These are phyloP conservation scores for Campylomormyrus numenius DNA, from an alignment of 2,113 vertebrate species.

Conservation along the genomic window DNA sequence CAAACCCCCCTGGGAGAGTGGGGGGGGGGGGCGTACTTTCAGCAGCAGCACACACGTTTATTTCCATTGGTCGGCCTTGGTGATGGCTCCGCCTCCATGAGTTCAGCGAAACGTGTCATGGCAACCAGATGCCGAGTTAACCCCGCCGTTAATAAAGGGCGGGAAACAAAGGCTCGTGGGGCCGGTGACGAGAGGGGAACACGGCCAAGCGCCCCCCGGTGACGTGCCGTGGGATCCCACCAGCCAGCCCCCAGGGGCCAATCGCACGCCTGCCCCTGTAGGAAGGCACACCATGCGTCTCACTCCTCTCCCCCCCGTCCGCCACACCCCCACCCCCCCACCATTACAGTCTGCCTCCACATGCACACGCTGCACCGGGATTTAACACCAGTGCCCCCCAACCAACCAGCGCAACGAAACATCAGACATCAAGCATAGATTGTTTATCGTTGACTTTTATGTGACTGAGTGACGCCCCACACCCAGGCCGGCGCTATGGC, in stretches of 20 bases:
- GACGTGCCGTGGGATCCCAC: conserved; percentile 77
- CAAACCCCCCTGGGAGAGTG: conserved; percentile 67
- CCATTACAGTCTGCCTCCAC: conserved; percentile 38
- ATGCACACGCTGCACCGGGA: not conserved
- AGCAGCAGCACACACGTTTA: conserved; percentile 41
- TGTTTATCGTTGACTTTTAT: conserved; percentile 37
- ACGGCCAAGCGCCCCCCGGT: conserved; percentile 42
- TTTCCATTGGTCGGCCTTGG: not conserved
- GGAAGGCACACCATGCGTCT: conserved; percentile 66
- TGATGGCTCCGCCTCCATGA: not conserved
- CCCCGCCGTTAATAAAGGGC: not conserved
- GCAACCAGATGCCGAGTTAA: not conserved
- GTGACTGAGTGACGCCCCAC: not conserved
- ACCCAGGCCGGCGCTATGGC: not conserved
- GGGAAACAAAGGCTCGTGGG: not conserved
- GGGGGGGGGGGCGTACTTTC: conserved; percentile 61
- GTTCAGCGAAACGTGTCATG: not conserved
- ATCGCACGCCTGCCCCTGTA: conserved; percentile 49
- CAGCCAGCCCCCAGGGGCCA: not conserved
- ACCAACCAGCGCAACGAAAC: not conserved
- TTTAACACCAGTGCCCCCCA: not conserved
- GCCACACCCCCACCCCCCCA: conserved; percentile 31
- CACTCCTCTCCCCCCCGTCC: conserved; percentile 56
- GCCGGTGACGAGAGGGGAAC: not conserved
- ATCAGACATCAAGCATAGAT: not conserved